Evolutionary conservation across 2,888 invertebrate genomes (phyloP), one percentile per base, ranked within the genome.

Genomic region (Cephus spinipes): DNA sequence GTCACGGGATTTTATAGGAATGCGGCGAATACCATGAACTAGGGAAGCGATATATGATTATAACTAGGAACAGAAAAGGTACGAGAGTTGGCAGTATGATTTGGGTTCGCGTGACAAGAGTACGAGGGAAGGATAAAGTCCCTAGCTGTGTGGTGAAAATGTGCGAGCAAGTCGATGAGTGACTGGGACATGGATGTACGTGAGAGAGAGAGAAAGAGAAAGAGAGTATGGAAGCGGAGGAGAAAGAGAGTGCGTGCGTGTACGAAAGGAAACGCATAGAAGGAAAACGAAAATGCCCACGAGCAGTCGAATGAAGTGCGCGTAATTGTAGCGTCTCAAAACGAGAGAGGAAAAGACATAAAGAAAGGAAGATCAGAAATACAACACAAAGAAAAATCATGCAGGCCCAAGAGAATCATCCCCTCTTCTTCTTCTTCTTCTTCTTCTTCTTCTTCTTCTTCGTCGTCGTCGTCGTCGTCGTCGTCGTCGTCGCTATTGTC

Each of bases 201-300:
- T 23, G 12, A 0, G 12, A 75, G 76, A 75, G 76, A 73, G 79
- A 81, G 75, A 78, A 71, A 78, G 77, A 79, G 77, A 69, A 36
- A 69, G 76, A 36, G 68, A 68, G 30, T 34, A 68, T 32, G 11
- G 15, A 32, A 73, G 40, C 71, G 30, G n/a, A 40, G 23, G 71
- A 71, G 31, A 33, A 3, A 71, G 73, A 30, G 33, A 55, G 55
- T 55, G 55, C 71, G 31, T 34, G 31, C 32, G 4, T 34, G 68
- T 40, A 11, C 75, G 34, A 34, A 30, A 68, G 75, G 33, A 76
- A 40, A 23, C 68, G 34, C 68, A 69, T 75, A 75, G 35, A 36
- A 68, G 35, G n/a, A 15, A 76, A 71, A 68, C 36, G 76, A 15
- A 80, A 23, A 55, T 55, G 23, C 9, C 55, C 23, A 55, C 55